Evolutionary conservation across 1,140 invertebrate species (phyloP), one percentile per base, ranked within the genome.

Genomic region (Pinna nobilis): DNA sequence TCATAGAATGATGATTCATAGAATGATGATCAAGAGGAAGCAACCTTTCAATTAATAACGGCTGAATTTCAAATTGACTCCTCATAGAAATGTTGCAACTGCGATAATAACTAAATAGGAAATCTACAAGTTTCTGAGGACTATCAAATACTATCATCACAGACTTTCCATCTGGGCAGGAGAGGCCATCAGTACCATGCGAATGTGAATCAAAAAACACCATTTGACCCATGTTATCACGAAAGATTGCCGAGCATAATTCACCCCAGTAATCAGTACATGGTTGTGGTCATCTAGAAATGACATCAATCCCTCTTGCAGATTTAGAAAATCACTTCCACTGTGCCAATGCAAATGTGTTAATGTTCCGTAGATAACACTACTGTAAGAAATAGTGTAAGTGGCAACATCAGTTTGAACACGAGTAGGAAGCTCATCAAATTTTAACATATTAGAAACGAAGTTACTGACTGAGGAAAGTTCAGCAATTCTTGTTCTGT

Each of bases 131-230:
- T 18, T 66, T 32, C 25, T 32, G n/a, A 18, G 23, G 18, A 25
- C 28, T 23, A 9, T 6, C 23, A 33, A 47, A 33, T 13, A n/a
- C 15, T 23, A 32, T 51, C n/a, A 66, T 20, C 28, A 66, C 1
- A 51, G 64, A n/a, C 39, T 66, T 66, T 18, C 64, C 64, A 35
- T 37, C 30, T 35, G 32, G 44, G 1, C 35, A 4, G 55, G 35
- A 35, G 18, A 72, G 35, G 3, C 53, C 51, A 37, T 64, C 39
- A 25, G 5, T 39, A 15, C 39, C 55, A 64, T 71, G 69, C 18
- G 57, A 61, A 50, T 70, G 59, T 23, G 59, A 63, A 50, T 70
- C 57, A 70, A 70, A 69, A 28, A 70, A 64, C n/a, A 39, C 41
- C 30, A 37, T 41, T 7, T 53, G 18, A 30, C 49, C 49, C 37